Conservation (phyloP, 2,888 invertebrate genomes). For the Seladonia tumulorum region DNA sequence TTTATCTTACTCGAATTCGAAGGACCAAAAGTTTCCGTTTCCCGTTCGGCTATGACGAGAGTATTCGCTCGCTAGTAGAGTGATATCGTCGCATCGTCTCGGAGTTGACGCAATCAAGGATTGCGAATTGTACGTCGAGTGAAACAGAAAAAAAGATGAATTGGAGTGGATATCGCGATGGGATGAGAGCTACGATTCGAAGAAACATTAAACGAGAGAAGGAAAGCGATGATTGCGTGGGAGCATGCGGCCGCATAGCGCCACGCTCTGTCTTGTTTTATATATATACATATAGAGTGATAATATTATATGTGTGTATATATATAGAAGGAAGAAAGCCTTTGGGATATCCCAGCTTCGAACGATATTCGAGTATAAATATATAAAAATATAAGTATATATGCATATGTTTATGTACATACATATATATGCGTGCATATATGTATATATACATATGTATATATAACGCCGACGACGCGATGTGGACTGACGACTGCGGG, state of each 20-base stretch:
- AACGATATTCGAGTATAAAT: constrained; percentile 62
- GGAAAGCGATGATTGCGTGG: background rate
- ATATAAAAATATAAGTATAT: constrained; percentile 36
- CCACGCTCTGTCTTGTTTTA: constrained; percentile 62
- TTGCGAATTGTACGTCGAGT: background rate
- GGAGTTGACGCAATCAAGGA: background rate
- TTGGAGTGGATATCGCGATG: background rate
- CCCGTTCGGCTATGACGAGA: constrained; percentile 57
- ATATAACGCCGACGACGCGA: constrained; percentile 58
- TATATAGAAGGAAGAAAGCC: constrained; percentile 34
- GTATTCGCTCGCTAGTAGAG: too few relatives aligned
- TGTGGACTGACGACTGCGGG: constrained; percentile 50
- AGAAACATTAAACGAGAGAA: background rate
- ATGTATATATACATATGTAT: constrained; percentile 39
- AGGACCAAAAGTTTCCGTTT: constrained; percentile 69
- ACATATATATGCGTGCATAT: constrained; percentile 46
- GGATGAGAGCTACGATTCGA: background rate
- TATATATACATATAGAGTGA: constrained; percentile 32
- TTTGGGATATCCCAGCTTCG: constrained; percentile 62
- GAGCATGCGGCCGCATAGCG: constrained; percentile 37
- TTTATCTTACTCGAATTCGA: constrained; percentile 48
- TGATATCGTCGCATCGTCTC: background rate
- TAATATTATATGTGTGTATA: constrained; percentile 17
- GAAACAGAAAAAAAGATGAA: background rate
- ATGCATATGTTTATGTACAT: constrained; percentile 32